Evolutionary conservation across 1,140 invertebrate species (phyloP).

Genomic region (Ylistrum balloti): DNA sequence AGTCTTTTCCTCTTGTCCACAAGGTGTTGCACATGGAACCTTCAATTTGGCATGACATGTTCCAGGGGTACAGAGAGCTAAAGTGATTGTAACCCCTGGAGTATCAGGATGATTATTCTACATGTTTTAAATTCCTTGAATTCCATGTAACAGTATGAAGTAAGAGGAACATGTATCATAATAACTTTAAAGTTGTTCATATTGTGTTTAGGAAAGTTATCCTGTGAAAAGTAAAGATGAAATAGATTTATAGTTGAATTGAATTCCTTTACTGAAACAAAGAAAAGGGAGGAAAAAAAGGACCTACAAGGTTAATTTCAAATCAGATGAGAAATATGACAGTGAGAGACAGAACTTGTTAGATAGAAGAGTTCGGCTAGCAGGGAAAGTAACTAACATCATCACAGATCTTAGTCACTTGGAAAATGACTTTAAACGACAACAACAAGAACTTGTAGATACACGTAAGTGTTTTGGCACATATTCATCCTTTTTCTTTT

Average conservation of each 20-base stretch:
- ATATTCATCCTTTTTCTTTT: too few relatives aligned
- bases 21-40: too few relatives aligned
- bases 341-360: slow-evolving; percentile 55
- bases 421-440: slow-evolving; percentile 62
- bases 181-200: background rate
- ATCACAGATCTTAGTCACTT: slow-evolving; percentile 62
- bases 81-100: too few relatives aligned
- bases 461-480: slow-evolving; percentile 55
- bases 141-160: too few relatives aligned
- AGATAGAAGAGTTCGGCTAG: slow-evolving; percentile 53
- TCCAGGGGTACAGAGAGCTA: too few relatives aligned
- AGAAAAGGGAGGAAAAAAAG: slow-evolving; percentile 52
- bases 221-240: too few relatives aligned
- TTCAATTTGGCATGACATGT: too few relatives aligned
- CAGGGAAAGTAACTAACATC: slow-evolving; percentile 56
- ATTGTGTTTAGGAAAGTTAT: too few relatives aligned
- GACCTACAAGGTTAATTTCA: slow-evolving; percentile 62
- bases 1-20: too few relatives aligned
- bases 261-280: slow-evolving; percentile 48
- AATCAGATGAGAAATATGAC: slow-evolving; percentile 55
- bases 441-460: slow-evolving; percentile 55
- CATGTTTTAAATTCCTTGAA: too few relatives aligned
- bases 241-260: too few relatives aligned
- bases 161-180: background rate
- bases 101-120: too few relatives aligned